These are phyloP conservation scores for Dichetophora obliterata DNA, from an alignment of 2,888 invertebrate species.

Conservation along the genomic window DNA sequence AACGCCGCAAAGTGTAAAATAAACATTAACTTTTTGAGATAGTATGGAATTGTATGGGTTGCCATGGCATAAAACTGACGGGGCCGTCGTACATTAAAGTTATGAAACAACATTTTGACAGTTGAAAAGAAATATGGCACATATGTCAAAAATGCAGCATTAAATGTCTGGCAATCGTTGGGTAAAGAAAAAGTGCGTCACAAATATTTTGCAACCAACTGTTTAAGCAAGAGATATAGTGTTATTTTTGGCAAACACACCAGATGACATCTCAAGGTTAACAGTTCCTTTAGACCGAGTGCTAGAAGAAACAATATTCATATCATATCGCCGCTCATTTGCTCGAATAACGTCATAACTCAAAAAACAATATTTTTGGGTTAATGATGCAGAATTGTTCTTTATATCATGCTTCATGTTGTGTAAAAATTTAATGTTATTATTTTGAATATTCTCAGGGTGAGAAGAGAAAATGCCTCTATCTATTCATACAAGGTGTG, in stretches of 20 bases:
- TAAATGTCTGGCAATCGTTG: neutral
- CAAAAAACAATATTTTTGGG: neutral
- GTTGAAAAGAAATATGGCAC: conserved; percentile 52
- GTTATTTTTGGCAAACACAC: neutral
- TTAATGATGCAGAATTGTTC: too few relatives aligned
- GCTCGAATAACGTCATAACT: too few relatives aligned
- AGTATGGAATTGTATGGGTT: neutral
- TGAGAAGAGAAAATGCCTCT: too few relatives aligned
- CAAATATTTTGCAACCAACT: neutral
- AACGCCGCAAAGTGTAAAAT: conserved; percentile 36
- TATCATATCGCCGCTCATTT: too few relatives aligned
- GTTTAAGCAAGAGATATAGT: conserved; percentile 31
- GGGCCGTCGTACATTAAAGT: neutral
- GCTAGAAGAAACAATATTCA: neutral
- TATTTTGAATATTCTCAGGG: too few relatives aligned
- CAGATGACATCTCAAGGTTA: conserved; percentile 1
- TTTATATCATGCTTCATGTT: too few relatives aligned
- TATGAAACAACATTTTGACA: conserved; percentile 50
- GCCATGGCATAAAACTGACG: neutral
- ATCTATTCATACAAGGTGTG: too few relatives aligned
- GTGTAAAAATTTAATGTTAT: too few relatives aligned
- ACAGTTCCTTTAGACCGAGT: too few relatives aligned
- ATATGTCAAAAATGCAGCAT: conserved; percentile 47
- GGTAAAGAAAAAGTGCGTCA: neutral
- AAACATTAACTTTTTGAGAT: conserved; percentile 1